Percentiles rank a stretch among this genome's conserved stretches.
Evolutionary conservation across 2,888 invertebrate species (phyloP).

Genomic region (Cotesia congregata): DNA sequence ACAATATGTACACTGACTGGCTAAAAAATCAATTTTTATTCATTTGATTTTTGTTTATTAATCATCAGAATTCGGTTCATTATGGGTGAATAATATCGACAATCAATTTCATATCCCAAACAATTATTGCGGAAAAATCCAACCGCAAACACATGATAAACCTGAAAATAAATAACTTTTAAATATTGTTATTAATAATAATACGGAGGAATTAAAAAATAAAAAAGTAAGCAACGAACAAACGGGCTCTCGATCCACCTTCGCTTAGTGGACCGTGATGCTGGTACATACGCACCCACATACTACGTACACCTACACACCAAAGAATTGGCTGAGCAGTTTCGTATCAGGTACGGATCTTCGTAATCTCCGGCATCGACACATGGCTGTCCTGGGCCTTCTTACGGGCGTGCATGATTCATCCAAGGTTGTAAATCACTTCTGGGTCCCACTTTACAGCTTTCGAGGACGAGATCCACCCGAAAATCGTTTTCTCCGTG

Average conservation of each 20-base stretch:
- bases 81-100: slow-evolving; percentile 48
- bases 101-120: background rate
- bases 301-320: slow-evolving; percentile 56
- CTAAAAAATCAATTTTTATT: slow-evolving; percentile 8
- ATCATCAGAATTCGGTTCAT: background rate
- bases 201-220: slow-evolving; percentile 18
- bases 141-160: background rate
- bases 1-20: background rate
- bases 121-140: background rate
- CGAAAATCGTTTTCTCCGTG: slow-evolving; percentile 44
- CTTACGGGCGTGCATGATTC: slow-evolving; percentile 63
- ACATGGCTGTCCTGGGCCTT: slow-evolving; percentile 55
- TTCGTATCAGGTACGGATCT: slow-evolving; percentile 63
- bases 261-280: slow-evolving; percentile 32
- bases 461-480: slow-evolving; percentile 39
- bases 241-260: slow-evolving; percentile 40
- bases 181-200: slow-evolving; percentile 15
- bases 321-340: slow-evolving; percentile 27
- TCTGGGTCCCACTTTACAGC: slow-evolving; percentile 48
- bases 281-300: slow-evolving; percentile 58
- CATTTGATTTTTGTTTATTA: background rate
- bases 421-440: slow-evolving; percentile 55
- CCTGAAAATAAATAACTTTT: background rate
- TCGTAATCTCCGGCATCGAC: slow-evolving; percentile 66
- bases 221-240: slow-evolving; percentile 21